Conservation (phyloP, 2,888 invertebrate genomes). For the Pseudanteris insignis region DNA sequence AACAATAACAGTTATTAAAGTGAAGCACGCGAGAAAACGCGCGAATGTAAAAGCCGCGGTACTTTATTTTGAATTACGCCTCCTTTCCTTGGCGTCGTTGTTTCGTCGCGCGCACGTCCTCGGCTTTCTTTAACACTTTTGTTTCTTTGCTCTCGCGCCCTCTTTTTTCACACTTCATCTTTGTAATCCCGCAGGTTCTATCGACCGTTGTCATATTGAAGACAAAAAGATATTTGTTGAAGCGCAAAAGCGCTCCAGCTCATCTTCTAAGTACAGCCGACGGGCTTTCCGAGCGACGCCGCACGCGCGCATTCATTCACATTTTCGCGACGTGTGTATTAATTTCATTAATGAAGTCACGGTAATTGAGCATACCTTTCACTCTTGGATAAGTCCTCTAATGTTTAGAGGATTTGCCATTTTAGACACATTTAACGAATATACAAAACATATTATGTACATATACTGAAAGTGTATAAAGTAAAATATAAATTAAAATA, state of each 20-base stretch:
- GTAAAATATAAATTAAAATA: too few species aligned
- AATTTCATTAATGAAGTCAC: not conserved
- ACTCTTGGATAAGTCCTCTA: too few species aligned
- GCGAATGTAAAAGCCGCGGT: slow-evolving; percentile 30
- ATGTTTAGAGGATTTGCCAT: too few species aligned
- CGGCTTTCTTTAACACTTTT: slow-evolving; percentile 38
- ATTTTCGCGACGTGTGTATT: not conserved
- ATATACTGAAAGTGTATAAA: too few species aligned
- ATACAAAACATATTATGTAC: too few species aligned
- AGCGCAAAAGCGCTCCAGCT: slow-evolving; percentile 29
- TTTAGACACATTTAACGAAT: too few species aligned
- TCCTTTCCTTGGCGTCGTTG: slow-evolving; percentile 15
- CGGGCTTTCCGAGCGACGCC: not conserved
- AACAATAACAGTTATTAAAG: slow-evolving; percentile 25
- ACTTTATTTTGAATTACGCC: slow-evolving; percentile 35
- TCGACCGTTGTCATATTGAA: slow-evolving; percentile 32
- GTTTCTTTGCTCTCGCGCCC: slow-evolving; percentile 29
- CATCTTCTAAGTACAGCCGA: slow-evolving; percentile 25
- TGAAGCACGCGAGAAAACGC: slow-evolving; percentile 24
- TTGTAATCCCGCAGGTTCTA: slow-evolving; percentile 27
- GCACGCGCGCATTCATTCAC: slow-evolving; percentile 5
- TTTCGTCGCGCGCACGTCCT: slow-evolving; percentile 4
- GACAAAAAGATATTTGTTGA: slow-evolving; percentile 38
- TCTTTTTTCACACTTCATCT: slow-evolving; percentile 25
- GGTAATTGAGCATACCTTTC: not conserved